Conservation (phyloP, 2,113 vertebrate species). For the Dolichallabes microphthalmus region DNA sequence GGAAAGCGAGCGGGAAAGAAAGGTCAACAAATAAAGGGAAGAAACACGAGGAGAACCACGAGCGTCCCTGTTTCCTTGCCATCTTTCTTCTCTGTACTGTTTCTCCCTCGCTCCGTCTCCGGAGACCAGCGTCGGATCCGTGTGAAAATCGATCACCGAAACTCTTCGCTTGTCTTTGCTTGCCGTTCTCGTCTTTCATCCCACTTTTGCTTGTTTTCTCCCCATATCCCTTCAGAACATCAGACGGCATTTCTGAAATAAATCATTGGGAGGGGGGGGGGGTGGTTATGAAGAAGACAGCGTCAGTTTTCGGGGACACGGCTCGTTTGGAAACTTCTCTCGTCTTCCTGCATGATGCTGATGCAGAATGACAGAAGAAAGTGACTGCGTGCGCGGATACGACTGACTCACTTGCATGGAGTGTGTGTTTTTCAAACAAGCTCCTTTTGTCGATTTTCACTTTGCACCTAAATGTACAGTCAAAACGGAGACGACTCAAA, state of each 20-base stretch:
- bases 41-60: slow-evolving; percentile 60
- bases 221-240: slow-evolving; percentile 56
- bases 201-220: slow-evolving; percentile 19
- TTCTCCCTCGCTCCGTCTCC: slow-evolving; percentile 56
- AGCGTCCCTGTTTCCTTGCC: slow-evolving; percentile 50
- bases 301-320: slow-evolving; percentile 49
- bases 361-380: slow-evolving; percentile 18
- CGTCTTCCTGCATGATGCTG: background rate
- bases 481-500: background rate
- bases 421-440: background rate
- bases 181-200: slow-evolving; percentile 50
- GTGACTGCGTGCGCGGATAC: background rate
- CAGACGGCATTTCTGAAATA: slow-evolving; percentile 59
- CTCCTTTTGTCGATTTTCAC: background rate
- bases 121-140: slow-evolving; percentile 65
- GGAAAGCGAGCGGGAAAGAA: slow-evolving; percentile 30
- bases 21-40: slow-evolving; percentile 40
- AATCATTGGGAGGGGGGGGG: slow-evolving; percentile 51
- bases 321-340: slow-evolving; percentile 22
- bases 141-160: slow-evolving; percentile 72
- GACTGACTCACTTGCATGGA: background rate
- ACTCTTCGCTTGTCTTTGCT: slow-evolving; percentile 57
- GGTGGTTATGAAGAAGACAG: slow-evolving; percentile 49
- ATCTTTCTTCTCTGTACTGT: slow-evolving; percentile 38
- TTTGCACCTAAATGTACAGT: background rate